Base-by-base conservation (phyloP, 2,888 invertebrate genomes). In the Adineta ricciae region DNA sequence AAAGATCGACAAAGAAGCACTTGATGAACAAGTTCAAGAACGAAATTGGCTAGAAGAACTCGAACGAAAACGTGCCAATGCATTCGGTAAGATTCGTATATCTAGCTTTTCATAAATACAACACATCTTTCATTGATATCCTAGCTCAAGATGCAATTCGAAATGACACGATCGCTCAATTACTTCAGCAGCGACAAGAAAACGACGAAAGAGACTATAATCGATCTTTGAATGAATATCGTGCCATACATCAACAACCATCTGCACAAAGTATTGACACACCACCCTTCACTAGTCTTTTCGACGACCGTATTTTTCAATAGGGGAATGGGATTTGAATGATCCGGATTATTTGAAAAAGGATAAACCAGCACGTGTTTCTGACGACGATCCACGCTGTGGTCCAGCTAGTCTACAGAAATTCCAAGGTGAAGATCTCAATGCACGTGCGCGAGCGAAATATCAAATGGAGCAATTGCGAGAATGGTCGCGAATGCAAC, bases 401-500 rank as follows among this genome's bases (percentile, higher is more conserved):
- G 94, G 95, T n/a, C 90, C 94, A 87, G 94, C 95, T 7, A 94
- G 95, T 85, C 93, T 94, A 2, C 96, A 96, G 91, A 94, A 94
- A 94, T 96, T 96, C 89, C 93, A 93, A 89, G 96, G 96, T 2
- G 96, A 96, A 91, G 96, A 96, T 89, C 89, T 93, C 38, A 92
- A 92, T 72, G 92, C 91, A 85, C 93, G 92, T 83, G 93, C 94
- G 86, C 93, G 96, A 4, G 91, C 91, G 87, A 93, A 93, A 88
- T 92, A 93, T n/a, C 95, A 96, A 92, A 93, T 93, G 0, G 93
- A 94, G 86, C 95, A 96, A 90, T 93, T 93, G 88, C 93, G 93
- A 88, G 93, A 94, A 46, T 96, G 95, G 95, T 91, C 95, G n/a
- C 93, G 94, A 88, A 94, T 95, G 89, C 96, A 96, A 90, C 93